A percentile compares a stretch with the other conserved stretches of the same genome.
phyloP scores from a whole-genome alignment of 1,140 invertebrate species.

The Sweltsa coloradensis region DNA sequence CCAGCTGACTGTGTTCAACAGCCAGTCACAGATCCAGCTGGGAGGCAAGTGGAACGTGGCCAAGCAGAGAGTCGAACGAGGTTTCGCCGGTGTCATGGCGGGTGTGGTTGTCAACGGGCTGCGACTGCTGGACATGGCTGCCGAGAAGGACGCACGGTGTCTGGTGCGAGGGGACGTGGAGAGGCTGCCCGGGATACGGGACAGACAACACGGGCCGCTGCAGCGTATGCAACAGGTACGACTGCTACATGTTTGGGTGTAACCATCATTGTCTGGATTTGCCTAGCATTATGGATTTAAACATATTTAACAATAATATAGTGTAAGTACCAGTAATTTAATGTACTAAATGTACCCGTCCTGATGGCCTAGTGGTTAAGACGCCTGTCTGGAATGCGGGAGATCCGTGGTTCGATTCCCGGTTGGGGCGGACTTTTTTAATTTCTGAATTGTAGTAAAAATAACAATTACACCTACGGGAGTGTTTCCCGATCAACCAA shows the following conservation, averaged over 20 bases:
- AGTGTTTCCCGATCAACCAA: too few species aligned
- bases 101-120: constrained; percentile 81
- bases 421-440: too few species aligned
- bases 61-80: constrained; percentile 53
- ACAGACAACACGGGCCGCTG: constrained; percentile 49
- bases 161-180: constrained; percentile 22
- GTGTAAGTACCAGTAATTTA: too few species aligned
- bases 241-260: not conserved
- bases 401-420: too few species aligned
- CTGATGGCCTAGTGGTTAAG: too few species aligned
- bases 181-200: constrained; percentile 54
- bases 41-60: constrained; percentile 68
- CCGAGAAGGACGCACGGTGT: constrained; percentile 57
- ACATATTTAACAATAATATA: constrained; percentile 26
- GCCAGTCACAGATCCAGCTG: constrained; percentile 79
- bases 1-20: constrained; percentile 84
- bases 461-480: too few species aligned
- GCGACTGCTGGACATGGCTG: constrained; percentile 71
- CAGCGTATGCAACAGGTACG: constrained; percentile 73
- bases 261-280: not conserved
- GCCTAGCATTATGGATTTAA: constrained; percentile 14
- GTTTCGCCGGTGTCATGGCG: constrained; percentile 75
- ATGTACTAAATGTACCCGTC: too few species aligned
- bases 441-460: too few species aligned
- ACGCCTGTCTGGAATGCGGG: too few species aligned